Percentiles rank a stretch among this genome's conserved stretches.
These are phyloP conservation scores for Alloplasta piceator DNA, from an alignment of 2,888 invertebrate genomes.

Conservation along the genomic window DNA sequence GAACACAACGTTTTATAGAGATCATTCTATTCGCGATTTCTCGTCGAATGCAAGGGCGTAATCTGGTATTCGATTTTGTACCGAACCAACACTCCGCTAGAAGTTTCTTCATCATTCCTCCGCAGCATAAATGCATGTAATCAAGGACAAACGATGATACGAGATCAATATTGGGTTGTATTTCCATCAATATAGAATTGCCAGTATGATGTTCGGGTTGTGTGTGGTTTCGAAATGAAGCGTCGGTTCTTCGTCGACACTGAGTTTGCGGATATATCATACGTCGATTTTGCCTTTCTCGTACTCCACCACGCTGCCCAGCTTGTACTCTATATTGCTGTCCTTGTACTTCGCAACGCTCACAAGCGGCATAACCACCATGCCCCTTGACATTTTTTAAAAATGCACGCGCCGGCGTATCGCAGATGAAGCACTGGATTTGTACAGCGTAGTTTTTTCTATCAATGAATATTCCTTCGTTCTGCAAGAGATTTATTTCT, in stretches of 20 bases:
- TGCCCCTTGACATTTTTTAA: too few relatives aligned
- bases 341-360: too few relatives aligned
- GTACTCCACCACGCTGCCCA: not conserved
- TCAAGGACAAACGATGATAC: not conserved
- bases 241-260: not conserved
- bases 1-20: too few relatives aligned
- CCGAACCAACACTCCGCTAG: not conserved
- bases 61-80: not conserved
- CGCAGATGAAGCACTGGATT: too few relatives aligned
- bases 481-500: too few relatives aligned
- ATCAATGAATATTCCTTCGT: too few relatives aligned
- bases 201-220: slow-evolving; percentile 1
- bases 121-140: not conserved
- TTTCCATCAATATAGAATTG: not conserved
- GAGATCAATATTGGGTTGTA: not conserved
- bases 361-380: too few relatives aligned
- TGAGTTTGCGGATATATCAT: slow-evolving; percentile 3
- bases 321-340: too few relatives aligned
- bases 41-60: too few relatives aligned
- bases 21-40: too few relatives aligned
- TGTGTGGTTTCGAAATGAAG: not conserved
- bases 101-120: not conserved
- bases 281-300: not conserved
- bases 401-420: too few relatives aligned
- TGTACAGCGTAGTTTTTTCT: too few relatives aligned